Conservation (phyloP, 2,113 vertebrate species). For the Menura novaehollandiae region DNA sequence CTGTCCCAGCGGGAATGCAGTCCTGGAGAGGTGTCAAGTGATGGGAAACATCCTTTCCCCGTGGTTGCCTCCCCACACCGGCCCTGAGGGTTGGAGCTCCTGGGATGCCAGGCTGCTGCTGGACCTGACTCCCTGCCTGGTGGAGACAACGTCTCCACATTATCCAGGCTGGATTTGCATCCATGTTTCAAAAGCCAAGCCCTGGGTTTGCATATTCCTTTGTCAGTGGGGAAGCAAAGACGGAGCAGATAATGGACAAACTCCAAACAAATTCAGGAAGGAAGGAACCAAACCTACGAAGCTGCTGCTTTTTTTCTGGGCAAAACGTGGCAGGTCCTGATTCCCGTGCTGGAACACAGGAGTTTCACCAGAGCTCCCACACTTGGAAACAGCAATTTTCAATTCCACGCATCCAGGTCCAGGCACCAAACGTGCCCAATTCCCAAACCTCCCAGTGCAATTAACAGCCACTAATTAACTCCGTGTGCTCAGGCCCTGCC, state of each 20-base stretch:
- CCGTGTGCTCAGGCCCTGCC: neutral
- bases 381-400: neutral
- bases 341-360: neutral
- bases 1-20: neutral
- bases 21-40: accelerated
- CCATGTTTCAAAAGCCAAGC: neutral
- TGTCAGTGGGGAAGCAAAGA: neutral
- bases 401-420: neutral
- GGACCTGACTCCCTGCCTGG: neutral
- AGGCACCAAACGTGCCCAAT: neutral
- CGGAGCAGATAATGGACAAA: neutral
- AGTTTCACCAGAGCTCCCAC: neutral
- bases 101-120: neutral
- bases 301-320: neutral
- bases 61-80: neutral
- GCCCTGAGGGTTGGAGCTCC: accelerated
- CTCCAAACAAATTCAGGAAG: neutral
- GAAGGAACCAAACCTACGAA: neutral
- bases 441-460: neutral
- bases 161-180: accelerated
- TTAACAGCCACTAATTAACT: neutral
- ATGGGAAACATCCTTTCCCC: neutral
- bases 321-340: accelerated
- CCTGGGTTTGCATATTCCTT: neutral
- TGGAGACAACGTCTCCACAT: accelerated